Evolutionary conservation across 2,797 vertebrate genomes (phyloP).

Genomic region (Harpagifer antarcticus): DNA sequence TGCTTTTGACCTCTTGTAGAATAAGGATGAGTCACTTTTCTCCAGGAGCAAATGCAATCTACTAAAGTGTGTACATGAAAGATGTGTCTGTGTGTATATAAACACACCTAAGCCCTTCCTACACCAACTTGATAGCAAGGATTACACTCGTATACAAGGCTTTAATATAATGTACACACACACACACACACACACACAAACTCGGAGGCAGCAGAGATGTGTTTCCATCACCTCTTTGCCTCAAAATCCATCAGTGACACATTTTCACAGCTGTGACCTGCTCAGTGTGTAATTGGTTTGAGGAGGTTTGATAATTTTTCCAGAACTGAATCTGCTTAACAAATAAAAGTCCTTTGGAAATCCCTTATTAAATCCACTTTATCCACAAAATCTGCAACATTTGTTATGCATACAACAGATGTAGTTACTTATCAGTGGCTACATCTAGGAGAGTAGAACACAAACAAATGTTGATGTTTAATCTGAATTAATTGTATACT

Average conservation of each 20-base stretch:
- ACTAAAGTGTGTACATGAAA: slow-evolving; percentile 7
- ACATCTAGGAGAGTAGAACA: neutral
- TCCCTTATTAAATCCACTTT: neutral
- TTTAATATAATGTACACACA: neutral
- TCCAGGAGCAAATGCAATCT: slow-evolving; percentile 43
- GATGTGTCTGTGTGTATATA: neutral
- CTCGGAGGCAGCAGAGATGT: neutral
- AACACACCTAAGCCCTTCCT: slow-evolving; percentile 31
- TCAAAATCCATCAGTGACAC: slow-evolving; percentile 16
- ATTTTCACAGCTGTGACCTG: slow-evolving; percentile 30
- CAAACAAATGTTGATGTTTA: too few species aligned
- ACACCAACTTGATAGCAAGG: slow-evolving; percentile 32
- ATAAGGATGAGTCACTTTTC: slow-evolving; percentile 60
- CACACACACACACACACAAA: too few species aligned
- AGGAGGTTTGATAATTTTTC: neutral
- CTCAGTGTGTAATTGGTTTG: neutral
- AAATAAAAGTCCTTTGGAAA: neutral
- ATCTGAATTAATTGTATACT: too few species aligned
- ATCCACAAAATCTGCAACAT: neutral
- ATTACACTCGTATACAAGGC: slow-evolving; percentile 51
- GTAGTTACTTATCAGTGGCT: neutral
- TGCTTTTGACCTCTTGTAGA: slow-evolving; percentile 46
- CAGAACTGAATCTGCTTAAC: neutral
- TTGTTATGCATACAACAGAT: neutral
- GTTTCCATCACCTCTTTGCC: slow-evolving; percentile 28